Base-by-base conservation (phyloP, 2,797 vertebrate species). In the Kryptolebias ocellatus region DNA sequence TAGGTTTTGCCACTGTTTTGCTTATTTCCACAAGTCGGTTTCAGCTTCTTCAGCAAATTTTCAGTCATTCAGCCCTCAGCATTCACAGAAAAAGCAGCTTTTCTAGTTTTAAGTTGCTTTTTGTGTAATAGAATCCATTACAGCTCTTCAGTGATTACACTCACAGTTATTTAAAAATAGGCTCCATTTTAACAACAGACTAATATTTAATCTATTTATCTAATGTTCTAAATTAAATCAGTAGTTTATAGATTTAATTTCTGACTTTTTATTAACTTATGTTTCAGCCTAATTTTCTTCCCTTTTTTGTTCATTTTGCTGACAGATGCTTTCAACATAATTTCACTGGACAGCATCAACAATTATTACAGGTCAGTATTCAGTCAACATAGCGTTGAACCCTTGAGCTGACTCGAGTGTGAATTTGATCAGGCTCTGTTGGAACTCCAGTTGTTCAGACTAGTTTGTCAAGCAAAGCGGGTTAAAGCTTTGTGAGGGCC, bases 301-400 rank as follows among this genome's bases (percentile, higher is more conserved):
- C 20, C 37, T 74, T 24, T 5, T 0, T 68, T 51, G 3, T 78
- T 64, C 69, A 0, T 50, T 64, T 88, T 84, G 55, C 71, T 83
- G 83, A 68, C 92, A 99, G 98, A 99, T 94, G 93, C 95, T 57
- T 97, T 97, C 92, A 99, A 99, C 83, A 94, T 98, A 59, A 95
- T 96, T 64, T 95, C 92, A 57, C 76, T 95, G 93, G 92, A 96
- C 72, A 99, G 95, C 14, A 55, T 93, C 87, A 92, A 87, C 86
- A 98, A 99, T 90, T 99, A 97, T 88, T 99, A 97, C 96, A 95
- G 96, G 98, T 99, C 92, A 83, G 93, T 90, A 79, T 65, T 9
- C 14, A 16, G 0, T 60, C 6, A 14, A 9, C 12, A 11, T 0
- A 5, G 4, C 37, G 17, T 0, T 53, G 18, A 49, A 61, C 67